These are phyloP conservation scores for Holacanthella duospinosa DNA, from an alignment of 2,888 invertebrate genomes.

Conservation along the genomic window DNA sequence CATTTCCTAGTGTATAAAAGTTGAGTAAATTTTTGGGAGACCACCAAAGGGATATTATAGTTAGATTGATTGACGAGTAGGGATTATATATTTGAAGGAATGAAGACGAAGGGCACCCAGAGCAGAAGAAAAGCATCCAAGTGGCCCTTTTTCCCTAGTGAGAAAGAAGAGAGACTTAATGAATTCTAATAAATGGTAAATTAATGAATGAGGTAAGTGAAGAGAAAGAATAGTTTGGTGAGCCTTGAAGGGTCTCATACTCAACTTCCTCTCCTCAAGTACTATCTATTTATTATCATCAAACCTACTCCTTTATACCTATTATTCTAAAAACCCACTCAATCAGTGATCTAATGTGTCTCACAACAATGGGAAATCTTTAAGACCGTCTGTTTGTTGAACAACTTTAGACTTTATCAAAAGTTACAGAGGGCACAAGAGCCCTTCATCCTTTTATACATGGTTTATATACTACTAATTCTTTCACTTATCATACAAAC, in stretches of 20 bases:
- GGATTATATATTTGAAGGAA: background rate
- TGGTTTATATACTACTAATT: background rate
- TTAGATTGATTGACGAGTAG: slow-evolving; percentile 1
- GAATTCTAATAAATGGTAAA: slow-evolving; percentile 2
- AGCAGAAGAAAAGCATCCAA: background rate
- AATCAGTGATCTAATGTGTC: background rate
- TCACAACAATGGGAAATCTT: background rate
- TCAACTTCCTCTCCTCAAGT: background rate
- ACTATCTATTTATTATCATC: background rate
- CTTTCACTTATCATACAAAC: background rate
- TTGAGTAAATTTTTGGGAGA: background rate
- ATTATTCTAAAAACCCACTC: background rate
- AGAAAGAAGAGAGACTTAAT: background rate
- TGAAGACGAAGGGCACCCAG: background rate
- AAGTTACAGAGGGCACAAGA: background rate
- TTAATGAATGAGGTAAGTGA: slow-evolving; percentile 1
- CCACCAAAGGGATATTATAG: slow-evolving; percentile 2
- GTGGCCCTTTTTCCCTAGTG: background rate
- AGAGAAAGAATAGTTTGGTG: background rate
- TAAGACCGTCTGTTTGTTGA: background rate
- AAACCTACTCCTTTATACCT: background rate
- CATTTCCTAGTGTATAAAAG: background rate
- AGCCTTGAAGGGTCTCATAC: background rate
- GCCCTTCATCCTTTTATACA: background rate
- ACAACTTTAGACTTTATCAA: background rate